phyloP scores from a whole-genome alignment of 2,888 invertebrate genomes.

The Cheilosia vernalis region DNA sequence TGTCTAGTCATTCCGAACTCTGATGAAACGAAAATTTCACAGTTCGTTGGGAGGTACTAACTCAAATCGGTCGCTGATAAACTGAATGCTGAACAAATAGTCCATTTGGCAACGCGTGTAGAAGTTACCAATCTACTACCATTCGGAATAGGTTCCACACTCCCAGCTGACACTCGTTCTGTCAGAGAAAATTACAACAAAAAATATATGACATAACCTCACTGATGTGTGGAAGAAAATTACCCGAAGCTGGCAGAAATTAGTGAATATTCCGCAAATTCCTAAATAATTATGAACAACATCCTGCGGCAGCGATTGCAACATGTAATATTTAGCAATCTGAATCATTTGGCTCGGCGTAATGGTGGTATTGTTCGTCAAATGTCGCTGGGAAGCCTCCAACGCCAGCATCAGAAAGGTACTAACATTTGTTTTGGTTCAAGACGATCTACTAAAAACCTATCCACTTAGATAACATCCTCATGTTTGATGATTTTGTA shows the following conservation, averaged over 20 bases:
- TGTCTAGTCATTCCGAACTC: background rate
- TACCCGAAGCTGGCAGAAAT: conserved; percentile 1
- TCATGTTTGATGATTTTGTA: conserved; percentile 85
- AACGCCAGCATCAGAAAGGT: conserved; percentile 57
- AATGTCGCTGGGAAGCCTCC: conserved; percentile 38
- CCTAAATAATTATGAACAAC: conserved; percentile 57
- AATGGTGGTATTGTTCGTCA: conserved; percentile 7
- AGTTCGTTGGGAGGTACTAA: too few species aligned
- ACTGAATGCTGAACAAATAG: too few species aligned
- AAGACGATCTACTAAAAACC: background rate
- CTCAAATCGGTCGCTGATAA: too few species aligned
- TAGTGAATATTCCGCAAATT: conserved; percentile 31
- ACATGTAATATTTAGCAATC: conserved; percentile 39
- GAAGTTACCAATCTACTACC: conserved; percentile 20
- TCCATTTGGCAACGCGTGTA: too few species aligned
- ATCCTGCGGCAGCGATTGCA: conserved; percentile 62
- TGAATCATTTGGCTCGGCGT: conserved; percentile 15
- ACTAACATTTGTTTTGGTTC: conserved; percentile 38
- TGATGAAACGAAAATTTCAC: too few species aligned
- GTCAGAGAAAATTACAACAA: conserved; percentile 29
- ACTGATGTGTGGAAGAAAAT: conserved; percentile 33
- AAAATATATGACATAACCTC: conserved; percentile 60
- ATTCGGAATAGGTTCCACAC: background rate
- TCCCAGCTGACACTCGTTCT: conserved; percentile 21
- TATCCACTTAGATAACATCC: conserved; percentile 42